Base-by-base conservation (phyloP, 2,888 invertebrate species). In the Agrypnus murinus region DNA sequence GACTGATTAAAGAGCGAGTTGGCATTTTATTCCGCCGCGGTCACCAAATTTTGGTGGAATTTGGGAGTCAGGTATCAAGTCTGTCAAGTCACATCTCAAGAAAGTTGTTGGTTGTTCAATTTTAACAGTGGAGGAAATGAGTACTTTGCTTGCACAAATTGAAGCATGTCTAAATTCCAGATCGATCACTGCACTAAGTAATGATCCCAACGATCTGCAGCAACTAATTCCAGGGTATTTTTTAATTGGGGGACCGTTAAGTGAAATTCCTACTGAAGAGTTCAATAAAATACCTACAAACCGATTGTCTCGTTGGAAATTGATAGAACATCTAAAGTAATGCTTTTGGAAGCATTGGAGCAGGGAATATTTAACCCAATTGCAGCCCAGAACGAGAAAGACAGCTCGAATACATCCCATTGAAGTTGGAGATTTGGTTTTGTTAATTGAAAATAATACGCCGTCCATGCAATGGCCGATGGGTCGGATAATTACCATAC, bases 1-100 rank as follows among this genome's bases (percentile, higher is more conserved):
- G 7, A 12, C 7, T 2, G 2, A 7, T 15, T 9, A 12, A 46
- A 15, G 8, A 1, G 12, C 12, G 9, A 15, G 9, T n/a, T 65
- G 58, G 46, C 15, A 59, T 40, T 82, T 81, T 63, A 79, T 76
- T 25, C 78, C 79, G 4, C 75, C 80, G 6, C 25, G 59, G 14
- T 64, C 77, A n/a, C 77, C 80, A 1, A 75, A 80, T 62, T 77
- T 77, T 57, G 78, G 80, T 6, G 80, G 80, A 5, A 46, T 80
- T 1, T 80, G 79, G 79, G 81, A 81, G 58, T 71, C 76, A 0
- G 74, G 70, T 4, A 74, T 81, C 1, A 78, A 79, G 50, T 68
- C 69, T 0, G 65, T 78, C 2, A 82, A 81, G 69, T 67, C 57
- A 60, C 79, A 80, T 62, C 36, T 81, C 6, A 68, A 70, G 15